phyloP scores from a whole-genome alignment of 2,797 vertebrate genomes.

The Megalops cyprinoides region DNA sequence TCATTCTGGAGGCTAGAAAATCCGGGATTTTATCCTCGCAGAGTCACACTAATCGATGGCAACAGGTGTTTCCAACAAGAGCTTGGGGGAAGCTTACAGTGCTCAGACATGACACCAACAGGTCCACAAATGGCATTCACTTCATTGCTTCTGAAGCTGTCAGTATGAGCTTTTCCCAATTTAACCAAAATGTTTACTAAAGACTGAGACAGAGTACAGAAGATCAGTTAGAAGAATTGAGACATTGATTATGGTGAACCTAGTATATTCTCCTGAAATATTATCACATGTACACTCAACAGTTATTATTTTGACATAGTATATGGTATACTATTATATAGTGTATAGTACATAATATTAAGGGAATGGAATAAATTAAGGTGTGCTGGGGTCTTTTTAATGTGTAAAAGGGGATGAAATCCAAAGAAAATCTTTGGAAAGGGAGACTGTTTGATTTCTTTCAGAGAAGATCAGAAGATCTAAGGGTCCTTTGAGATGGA shows the following conservation, averaged over 20 bases:
- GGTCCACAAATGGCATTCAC: slow-evolving; percentile 52
- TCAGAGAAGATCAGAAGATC: no score
- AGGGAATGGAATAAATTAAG: not conserved
- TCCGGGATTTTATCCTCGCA: slow-evolving; percentile 73
- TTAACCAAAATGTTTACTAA: not conserved
- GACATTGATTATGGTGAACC: not conserved
- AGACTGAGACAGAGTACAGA: slow-evolving; percentile 42
- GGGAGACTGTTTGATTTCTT: no score
- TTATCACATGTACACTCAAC: not conserved
- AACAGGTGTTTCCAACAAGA: slow-evolving; percentile 77
- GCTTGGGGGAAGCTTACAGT: slow-evolving; percentile 64
- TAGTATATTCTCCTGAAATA: not conserved
- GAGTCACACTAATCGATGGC: slow-evolving; percentile 75
- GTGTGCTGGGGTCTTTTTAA: not conserved
- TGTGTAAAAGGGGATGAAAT: no score
- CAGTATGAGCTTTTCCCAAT: slow-evolving; percentile 29
- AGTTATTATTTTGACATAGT: not conserved
- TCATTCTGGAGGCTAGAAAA: slow-evolving; percentile 79
- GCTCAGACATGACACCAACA: slow-evolving; percentile 38
- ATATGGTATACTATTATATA: no score
- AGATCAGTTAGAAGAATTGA: slow-evolving; percentile 39
- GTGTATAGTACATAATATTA: not conserved
- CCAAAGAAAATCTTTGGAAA: no score
- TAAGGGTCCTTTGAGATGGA: not conserved
- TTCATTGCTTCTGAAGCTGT: slow-evolving; percentile 56